Conservation (phyloP, 2,113 vertebrate species). For the Malurus alboscapulatus region DNA sequence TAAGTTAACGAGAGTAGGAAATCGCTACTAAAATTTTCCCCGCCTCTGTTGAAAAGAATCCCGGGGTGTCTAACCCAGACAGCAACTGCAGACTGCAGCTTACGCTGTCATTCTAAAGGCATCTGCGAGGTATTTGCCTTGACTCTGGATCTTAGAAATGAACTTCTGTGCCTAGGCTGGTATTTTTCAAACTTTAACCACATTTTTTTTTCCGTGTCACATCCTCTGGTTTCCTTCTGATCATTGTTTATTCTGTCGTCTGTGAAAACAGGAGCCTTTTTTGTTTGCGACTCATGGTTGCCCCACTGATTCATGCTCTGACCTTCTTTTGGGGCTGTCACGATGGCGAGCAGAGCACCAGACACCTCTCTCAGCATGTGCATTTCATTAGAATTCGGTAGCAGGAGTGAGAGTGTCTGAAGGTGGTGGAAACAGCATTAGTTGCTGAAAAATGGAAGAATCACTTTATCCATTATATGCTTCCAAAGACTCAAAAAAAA, state of each 20-base stretch:
- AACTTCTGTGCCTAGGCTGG: constrained; percentile 59
- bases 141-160: constrained; percentile 46
- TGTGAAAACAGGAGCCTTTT: constrained; percentile 58
- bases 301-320: constrained; percentile 55
- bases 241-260: constrained; percentile 50
- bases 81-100: constrained; percentile 56
- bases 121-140: constrained; percentile 59
- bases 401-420: constrained; percentile 51
- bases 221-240: constrained; percentile 61
- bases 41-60: constrained; percentile 59
- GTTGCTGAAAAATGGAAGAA: constrained; percentile 45
- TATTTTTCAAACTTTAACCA: constrained; percentile 64
- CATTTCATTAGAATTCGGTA: constrained; percentile 22
- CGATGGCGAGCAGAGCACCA: constrained; percentile 22
- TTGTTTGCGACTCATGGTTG: constrained; percentile 26
- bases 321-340: constrained; percentile 23
- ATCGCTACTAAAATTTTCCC: constrained; percentile 48
- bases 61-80: constrained; percentile 53
- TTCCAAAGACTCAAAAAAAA: not conserved
- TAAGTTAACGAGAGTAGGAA: constrained; percentile 44
- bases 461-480: constrained; percentile 32
- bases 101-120: constrained; percentile 59
- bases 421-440: constrained; percentile 58
- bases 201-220: constrained; percentile 41
- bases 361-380: constrained; percentile 29